A percentile compares a stretch with the other conserved stretches of the same genome.
Conservation (phyloP, 1,140 invertebrate genomes). For the Heliconius nattereri region DNA sequence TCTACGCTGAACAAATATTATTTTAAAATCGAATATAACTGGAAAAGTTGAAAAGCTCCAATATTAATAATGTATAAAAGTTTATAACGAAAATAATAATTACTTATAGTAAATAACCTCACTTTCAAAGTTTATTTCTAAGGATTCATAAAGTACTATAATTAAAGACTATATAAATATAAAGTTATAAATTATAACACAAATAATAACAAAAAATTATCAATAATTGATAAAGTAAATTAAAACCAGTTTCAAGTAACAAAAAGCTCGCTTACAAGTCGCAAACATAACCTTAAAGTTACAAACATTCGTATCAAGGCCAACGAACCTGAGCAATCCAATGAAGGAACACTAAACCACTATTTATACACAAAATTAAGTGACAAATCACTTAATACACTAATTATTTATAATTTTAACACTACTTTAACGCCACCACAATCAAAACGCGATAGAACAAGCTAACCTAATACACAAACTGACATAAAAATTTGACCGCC, state of each 20-base stretch:
- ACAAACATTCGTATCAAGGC: conserved; percentile 8
- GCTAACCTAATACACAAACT: conserved; percentile 63
- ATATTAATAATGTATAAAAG: conserved; percentile 3
- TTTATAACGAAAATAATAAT: not conserved
- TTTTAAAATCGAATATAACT: conserved; percentile 1
- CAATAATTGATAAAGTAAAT: not conserved
- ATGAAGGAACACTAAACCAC: not conserved
- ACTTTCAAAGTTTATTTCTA: not conserved
- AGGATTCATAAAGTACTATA: not conserved
- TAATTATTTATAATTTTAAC: conserved; percentile 1
- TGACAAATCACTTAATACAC: not conserved
- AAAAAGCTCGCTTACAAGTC: conserved; percentile 1
- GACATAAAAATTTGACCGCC: conserved; percentile 74
- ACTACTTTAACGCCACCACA: not conserved
- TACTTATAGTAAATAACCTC: not conserved
- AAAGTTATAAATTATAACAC: not conserved
- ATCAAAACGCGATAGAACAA: conserved; percentile 3
- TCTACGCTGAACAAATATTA: not conserved
- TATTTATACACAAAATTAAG: not conserved
- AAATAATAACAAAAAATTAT: not conserved
- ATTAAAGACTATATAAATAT: not conserved
- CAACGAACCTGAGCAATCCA: conserved; percentile 13
- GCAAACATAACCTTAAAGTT: conserved; percentile 15
- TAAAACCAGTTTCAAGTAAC: conserved; percentile 3
- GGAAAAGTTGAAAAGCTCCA: not conserved